Evolutionary conservation across 2,797 vertebrate species (phyloP), one percentile per base, ranked within the genome.

Genomic region (Protonibea diacanthus): DNA sequence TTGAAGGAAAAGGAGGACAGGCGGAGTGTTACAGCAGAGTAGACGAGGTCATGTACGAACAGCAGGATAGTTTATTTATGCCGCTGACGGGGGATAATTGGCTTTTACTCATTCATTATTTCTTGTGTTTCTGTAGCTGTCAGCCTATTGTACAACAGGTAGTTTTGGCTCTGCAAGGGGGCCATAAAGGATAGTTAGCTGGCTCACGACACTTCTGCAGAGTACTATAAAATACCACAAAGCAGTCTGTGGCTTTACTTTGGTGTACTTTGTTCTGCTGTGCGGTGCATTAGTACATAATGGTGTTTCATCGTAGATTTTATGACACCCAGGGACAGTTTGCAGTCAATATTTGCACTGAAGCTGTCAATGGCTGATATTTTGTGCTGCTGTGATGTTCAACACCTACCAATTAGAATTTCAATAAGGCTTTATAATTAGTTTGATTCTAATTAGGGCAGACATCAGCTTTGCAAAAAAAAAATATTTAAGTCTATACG

Each of bases 31-130:
- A 82, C 80, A 71, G 85, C 83, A 84, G 83, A 88, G 87, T 79
- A 88, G 91, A 88, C 74, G 76, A 88, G 91, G 91, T 92, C 88
- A 89, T 84, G 73, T 73, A 66, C 56, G 84, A 90, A 88, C 91
- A 90, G 87, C 87, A 67, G 83, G 84, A 71, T 77, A 67, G 80
- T 87, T 90, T 85, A 84, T 92, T 90, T 80, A 85, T 83, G 80
- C 74, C 59, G 66, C 79, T 82, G 84, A 84, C 71, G 73, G 69
- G 51, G 63, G 80, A 80, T 85, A 81, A 82, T 84, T 88, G 84
- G 45, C 81, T 87, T 85, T 86, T 71, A 86, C 84, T 86, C 72
- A 81, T 89, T 89, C 76, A 86, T 88, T 89, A 87, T 86, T 88
- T 80, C 76, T 71, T 29, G 27, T 73, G 71, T 83, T 84, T 79